A percentile compares a stretch with the other conserved stretches of the same genome.
These are phyloP conservation scores for human (Homo sapiens) DNA, from an alignment of 2,113 vertebrate genomes.

Conservation along the genomic window GRCh38 chr3:16305501-16306000, in stretches of 20 bases:
- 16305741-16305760: background rate
- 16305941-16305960: background rate
- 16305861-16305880: background rate
- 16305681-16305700: background rate
- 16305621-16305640: background rate
- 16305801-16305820: background rate
- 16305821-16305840: background rate
- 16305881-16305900: background rate
- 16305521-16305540: background rate
- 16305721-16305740: background rate
- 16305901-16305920: background rate
- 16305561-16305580: background rate
- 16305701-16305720: background rate
- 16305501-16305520: background rate
- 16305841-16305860: background rate
- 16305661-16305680: background rate
- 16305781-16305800: background rate
- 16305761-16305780: background rate
- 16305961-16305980: background rate
- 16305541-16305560: background rate
- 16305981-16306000: background rate
- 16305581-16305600: background rate
- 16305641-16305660: background rate
- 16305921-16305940: background rate
- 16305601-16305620: background rate